Base-by-base conservation (phyloP, 1,140 invertebrate genomes). In the Penaeus vannamei region DNA sequence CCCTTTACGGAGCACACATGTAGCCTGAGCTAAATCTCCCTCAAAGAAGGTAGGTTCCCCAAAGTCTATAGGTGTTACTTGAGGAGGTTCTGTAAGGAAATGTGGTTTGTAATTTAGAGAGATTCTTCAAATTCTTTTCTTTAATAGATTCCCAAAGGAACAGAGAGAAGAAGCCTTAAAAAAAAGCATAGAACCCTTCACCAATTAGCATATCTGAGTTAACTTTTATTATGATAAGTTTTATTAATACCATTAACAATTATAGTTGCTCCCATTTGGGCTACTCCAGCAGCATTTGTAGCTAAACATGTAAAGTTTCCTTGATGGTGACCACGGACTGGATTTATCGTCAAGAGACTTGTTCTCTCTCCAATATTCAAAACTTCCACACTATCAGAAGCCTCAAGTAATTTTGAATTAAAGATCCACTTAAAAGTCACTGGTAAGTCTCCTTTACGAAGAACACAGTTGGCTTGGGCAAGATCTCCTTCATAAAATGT, bases 1-100 rank as follows among this genome's bases (percentile, higher is more conserved):
- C 53, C 97, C 97, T 92, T 97, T 97, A 91, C 95, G 95, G 8
- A 98, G 95, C 22, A 96, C 95, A 93, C 97, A 98, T 20, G 95
- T 95, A 60, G 96, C 93, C 92, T 94, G 94, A 77, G 94, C 94
- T 85, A 94, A 94, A 88, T 94, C 93, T 12, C 94, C 95, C 90
- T 93, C 92, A 89, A 93, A 89, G 82, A 92, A 91, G 42, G 90
- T 87, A 36, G 90, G 85, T 59, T 85, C 61, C 59, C 91, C 91
- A 85, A 92, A 92, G 61, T 72, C 42, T 64, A 87, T 90, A 23
- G 84, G 90, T 59, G 84, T 79, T 46, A 90, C 53, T 53, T 62
- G 62, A 77, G 90, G 87, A 53, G 90, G 85, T 77, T 90, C 87
- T 90, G 90, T 29, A 89, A 85, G 32, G 85, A 83, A 86, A 72